phyloP scores from a whole-genome alignment of 2,888 invertebrate genomes.

The Tiliacea citrago region DNA sequence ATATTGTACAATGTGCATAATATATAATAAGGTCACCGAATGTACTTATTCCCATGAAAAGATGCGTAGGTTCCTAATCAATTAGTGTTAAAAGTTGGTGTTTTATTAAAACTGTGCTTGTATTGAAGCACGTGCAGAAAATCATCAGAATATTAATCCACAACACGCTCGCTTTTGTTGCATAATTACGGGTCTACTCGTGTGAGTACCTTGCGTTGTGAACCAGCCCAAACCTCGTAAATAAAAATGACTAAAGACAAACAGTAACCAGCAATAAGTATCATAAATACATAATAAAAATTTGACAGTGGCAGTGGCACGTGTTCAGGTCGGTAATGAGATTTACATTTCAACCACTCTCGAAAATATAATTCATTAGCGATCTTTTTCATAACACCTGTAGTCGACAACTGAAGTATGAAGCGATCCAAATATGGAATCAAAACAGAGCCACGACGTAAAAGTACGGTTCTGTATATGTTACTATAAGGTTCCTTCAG shows the following conservation, averaged over 20 bases:
- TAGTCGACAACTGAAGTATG: conserved; percentile 24
- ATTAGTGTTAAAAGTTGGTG: neutral
- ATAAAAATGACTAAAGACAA: conserved; percentile 65
- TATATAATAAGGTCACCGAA: neutral
- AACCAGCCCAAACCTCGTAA: conserved; percentile 44
- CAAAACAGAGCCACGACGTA: conserved; percentile 71
- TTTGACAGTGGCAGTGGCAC: conserved; percentile 52
- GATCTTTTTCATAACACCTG: conserved; percentile 63
- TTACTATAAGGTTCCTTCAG: conserved; percentile 57
- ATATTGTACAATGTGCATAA: neutral
- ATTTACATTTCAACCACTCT: conserved; percentile 63
- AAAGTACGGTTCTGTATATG: conserved; percentile 65
- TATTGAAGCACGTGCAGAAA: neutral
- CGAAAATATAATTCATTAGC: conserved; percentile 35
- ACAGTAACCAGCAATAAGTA: conserved; percentile 67
- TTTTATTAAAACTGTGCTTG: neutral
- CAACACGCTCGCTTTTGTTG: neutral
- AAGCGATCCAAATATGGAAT: conserved; percentile 50
- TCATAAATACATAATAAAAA: conserved; percentile 56
- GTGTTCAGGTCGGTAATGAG: conserved; percentile 4
- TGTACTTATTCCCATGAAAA: neutral
- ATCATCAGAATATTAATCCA: neutral
- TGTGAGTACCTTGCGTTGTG: neutral
- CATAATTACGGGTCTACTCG: neutral
- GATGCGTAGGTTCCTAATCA: neutral